These are phyloP conservation scores for Esox niger DNA, from an alignment of 2,113 vertebrate genomes.

Conservation along the genomic window DNA sequence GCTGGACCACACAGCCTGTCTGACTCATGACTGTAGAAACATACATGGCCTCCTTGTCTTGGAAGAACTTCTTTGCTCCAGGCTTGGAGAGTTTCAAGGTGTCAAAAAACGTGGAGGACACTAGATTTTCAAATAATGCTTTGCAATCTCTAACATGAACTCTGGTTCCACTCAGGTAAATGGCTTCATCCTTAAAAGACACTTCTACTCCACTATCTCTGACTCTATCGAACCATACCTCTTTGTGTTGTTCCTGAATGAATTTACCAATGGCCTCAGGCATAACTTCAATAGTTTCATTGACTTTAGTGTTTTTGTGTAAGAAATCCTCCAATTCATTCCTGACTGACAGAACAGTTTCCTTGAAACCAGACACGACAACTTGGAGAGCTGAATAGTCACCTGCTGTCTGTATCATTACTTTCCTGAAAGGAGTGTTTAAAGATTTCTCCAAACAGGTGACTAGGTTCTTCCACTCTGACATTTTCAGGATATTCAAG, in stretches of 20 bases:
- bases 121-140: slow-evolving; percentile 29
- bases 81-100: slow-evolving; percentile 63
- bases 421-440: slow-evolving; percentile 35
- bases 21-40: slow-evolving; percentile 29
- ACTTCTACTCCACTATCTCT: slow-evolving; percentile 53
- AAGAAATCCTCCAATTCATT: slow-evolving; percentile 68
- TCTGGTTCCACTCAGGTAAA: slow-evolving; percentile 74
- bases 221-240: slow-evolving; percentile 36
- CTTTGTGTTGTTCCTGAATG: slow-evolving; percentile 52
- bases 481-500: slow-evolving; percentile 44
- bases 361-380: slow-evolving; percentile 69
- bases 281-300: slow-evolving; percentile 56
- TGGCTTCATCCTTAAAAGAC: slow-evolving; percentile 47
- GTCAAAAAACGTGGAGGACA: slow-evolving; percentile 56
- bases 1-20: slow-evolving; percentile 71
- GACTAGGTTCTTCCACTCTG: slow-evolving; percentile 69
- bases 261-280: slow-evolving; percentile 58
- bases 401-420: slow-evolving; percentile 44
- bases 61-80: slow-evolving; percentile 74
- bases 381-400: slow-evolving; percentile 53
- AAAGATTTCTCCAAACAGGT: slow-evolving; percentile 35
- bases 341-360: slow-evolving; percentile 47
- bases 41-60: slow-evolving; percentile 51
- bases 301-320: slow-evolving; percentile 59
- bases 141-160: slow-evolving; percentile 51